Evolutionary conservation across 1,140 invertebrate species (phyloP), one percentile per base, ranked within the genome.

Genomic region (Drosophila repleta): DNA sequence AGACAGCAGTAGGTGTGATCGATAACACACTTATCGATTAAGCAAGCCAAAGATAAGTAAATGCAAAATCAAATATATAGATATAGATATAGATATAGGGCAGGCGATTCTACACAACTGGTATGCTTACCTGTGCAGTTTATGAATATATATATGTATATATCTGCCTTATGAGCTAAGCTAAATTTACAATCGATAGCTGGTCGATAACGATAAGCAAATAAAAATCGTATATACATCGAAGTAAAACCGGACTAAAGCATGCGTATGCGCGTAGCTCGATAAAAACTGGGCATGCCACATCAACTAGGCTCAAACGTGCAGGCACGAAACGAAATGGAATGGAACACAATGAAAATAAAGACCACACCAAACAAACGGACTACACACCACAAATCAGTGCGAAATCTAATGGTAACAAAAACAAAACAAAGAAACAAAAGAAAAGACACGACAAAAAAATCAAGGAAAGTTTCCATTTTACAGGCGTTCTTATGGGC

Each of bases 251-350:
- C n/a, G n/a, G n/a, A n/a, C n/a, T n/a, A n/a, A n/a, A n/a, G 56
- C 81, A 85, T 85, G 81, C 81, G 56, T 63, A 87, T 87, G 81
- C 82, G 82, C 81, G 82, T 82, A 87, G 74, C 78, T 85, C 80
- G 69, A 77, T 84, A 81, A 48, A 35, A 83, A 79, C 69, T 78
- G 35, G 66, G 20, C 63, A 58, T 60, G 64, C 64, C 13, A 56
- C 29, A 26, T 35, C 10, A 37, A 53, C 7, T 41, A 41, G 21
- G 13, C 24, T 46, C 11, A 21, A 20, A 41, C 48, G 37, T 57
- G 29, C 39, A 52, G 45, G 45, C 78, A 74, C 39, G 26, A 41
- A 75, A 49, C 61, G 17, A 35, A 66, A 56, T 7, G 39, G 55
- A 73, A 78, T 57, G 15, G 60, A 77, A 82, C 43, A 55, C 7